These are phyloP conservation scores for Parochlus steinenii DNA, from an alignment of 2,888 invertebrate genomes.

Conservation along the genomic window DNA sequence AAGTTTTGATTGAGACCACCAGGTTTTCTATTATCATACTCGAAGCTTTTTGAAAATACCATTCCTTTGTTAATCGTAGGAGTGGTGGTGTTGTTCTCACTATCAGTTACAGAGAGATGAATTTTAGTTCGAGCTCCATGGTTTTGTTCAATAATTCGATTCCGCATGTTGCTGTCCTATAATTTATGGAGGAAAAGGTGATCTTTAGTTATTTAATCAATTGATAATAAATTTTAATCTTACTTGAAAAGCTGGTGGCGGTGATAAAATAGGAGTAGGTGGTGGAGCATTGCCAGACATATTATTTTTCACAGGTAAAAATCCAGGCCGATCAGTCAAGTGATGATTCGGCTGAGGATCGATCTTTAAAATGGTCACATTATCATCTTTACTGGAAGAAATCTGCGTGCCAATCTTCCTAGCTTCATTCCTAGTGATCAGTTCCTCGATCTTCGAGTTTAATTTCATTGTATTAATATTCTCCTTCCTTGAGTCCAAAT, in stretches of 20 bases:
- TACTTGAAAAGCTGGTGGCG: constrained; percentile 55
- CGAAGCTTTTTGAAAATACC: constrained; percentile 31
- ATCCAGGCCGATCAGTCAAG: constrained; percentile 29
- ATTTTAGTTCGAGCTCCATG: constrained; percentile 18
- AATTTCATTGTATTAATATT: constrained; percentile 17
- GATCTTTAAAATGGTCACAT: constrained; percentile 16
- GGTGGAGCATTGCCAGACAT: constrained; percentile 37
- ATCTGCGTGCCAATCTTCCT: constrained; percentile 17
- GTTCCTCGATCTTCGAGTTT: constrained; percentile 28
- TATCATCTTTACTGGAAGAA: constrained; percentile 24
- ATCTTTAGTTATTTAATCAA: constrained; percentile 17
- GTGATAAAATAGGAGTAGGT: constrained; percentile 51
- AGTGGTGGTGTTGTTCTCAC: constrained; percentile 35
- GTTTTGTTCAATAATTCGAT: constrained; percentile 10
- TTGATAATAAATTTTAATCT: constrained; percentile 32
- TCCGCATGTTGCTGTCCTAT: constrained; percentile 12
- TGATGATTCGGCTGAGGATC: constrained; percentile 6
- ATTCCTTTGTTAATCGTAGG: constrained; percentile 28
- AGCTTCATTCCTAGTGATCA: constrained; percentile 28
- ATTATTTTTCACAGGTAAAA: constrained; percentile 26
- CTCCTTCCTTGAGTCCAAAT: constrained; percentile 1
- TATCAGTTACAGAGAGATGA: constrained; percentile 36
- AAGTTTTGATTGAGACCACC: constrained; percentile 28
- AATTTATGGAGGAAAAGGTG: constrained; percentile 19
- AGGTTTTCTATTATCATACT: constrained; percentile 27